Conservation (phyloP, 2,888 invertebrate species). For the Thecophora atra region DNA sequence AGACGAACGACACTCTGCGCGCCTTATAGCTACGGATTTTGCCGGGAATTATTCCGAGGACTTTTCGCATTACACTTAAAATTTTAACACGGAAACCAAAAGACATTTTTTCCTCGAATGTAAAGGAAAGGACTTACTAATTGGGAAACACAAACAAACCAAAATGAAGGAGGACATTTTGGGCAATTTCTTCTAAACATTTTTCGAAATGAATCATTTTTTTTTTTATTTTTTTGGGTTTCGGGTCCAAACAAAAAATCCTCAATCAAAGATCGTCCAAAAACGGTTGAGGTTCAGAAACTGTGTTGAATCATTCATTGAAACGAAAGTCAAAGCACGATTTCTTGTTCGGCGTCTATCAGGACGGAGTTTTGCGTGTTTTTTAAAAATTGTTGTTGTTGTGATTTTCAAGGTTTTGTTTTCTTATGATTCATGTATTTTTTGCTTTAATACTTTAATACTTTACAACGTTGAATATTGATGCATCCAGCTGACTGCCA, state of each 20-base stretch:
- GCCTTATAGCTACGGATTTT: too few relatives aligned
- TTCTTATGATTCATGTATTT: background rate
- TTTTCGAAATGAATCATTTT: too few relatives aligned
- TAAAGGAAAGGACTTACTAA: too few relatives aligned
- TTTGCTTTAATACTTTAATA: slow-evolving; percentile 20
- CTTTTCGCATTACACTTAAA: too few relatives aligned
- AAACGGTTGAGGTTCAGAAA: slow-evolving; percentile 7
- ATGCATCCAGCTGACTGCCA: slow-evolving; percentile 27
- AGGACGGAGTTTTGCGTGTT: background rate
- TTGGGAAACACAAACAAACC: too few relatives aligned
- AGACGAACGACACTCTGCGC: too few relatives aligned
- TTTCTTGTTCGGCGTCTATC: slow-evolving; percentile 27
- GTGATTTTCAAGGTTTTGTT: background rate
- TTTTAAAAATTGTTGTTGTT: background rate
- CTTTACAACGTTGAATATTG: slow-evolving; percentile 22
- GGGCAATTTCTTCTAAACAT: too few relatives aligned
- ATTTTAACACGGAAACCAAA: too few relatives aligned
- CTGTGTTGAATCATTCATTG: background rate
- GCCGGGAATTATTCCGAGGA: too few relatives aligned
- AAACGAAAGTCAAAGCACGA: slow-evolving; percentile 22
- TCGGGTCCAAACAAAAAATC: background rate
- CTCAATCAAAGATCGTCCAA: background rate
- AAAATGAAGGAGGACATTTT: too few relatives aligned
- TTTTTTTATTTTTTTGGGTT: background rate
- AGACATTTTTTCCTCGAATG: too few relatives aligned